Evolutionary conservation across 2,113 vertebrate species (phyloP).

Genomic region (Podarcis raffonei): DNA sequence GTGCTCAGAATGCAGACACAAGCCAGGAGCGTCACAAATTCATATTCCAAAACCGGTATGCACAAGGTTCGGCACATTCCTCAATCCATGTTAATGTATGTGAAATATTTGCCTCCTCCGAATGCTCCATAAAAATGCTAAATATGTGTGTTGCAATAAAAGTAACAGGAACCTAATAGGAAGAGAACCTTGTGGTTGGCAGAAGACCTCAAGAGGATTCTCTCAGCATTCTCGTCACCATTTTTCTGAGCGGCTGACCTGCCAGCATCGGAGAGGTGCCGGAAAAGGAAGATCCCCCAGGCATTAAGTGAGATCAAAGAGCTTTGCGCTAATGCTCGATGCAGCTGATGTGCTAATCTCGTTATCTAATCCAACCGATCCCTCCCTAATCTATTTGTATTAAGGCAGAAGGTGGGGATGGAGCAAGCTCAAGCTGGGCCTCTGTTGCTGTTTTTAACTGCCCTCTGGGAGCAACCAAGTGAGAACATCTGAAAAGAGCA

Average conservation of each 20-base stretch:
- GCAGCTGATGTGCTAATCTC: slow-evolving; percentile 4
- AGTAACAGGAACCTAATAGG: neutral
- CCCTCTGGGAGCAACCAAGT: neutral
- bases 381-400: neutral
- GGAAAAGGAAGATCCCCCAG: neutral
- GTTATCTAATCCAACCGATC: neutral
- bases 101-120: neutral
- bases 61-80: neutral
- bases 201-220: neutral
- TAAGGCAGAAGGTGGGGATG: neutral
- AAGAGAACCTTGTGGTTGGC: too few species aligned
- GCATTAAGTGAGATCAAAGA: slow-evolving; percentile 2
- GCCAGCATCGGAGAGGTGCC: neutral
- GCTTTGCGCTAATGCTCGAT: neutral
- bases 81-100: neutral
- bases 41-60: neutral
- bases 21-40: neutral
- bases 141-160: neutral
- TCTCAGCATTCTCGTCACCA: neutral
- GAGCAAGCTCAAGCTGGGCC: neutral
- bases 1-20: neutral
- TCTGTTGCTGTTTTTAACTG: neutral
- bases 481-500: neutral
- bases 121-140: neutral
- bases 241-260: neutral